A percentile compares a stretch with the other conserved stretches of the same genome.
Evolutionary conservation across 2,888 invertebrate genomes (phyloP).

Genomic region (Orthosia gracilis): DNA sequence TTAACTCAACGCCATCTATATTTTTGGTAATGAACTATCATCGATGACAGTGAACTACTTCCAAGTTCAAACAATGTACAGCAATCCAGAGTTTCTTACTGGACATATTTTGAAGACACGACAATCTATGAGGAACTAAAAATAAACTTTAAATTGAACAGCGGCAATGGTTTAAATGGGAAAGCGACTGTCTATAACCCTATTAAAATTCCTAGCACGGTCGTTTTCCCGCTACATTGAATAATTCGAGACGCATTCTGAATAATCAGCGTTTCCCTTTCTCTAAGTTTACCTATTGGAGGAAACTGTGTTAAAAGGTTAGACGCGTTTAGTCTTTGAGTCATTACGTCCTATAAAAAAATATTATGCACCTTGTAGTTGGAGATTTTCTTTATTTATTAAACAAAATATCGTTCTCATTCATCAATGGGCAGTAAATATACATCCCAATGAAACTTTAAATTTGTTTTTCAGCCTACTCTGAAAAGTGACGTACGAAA

Average conservation of each 20-base stretch:
- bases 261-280: constrained; percentile 77
- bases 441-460: background rate
- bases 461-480: background rate
- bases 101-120: background rate
- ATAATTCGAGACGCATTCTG: constrained; percentile 78
- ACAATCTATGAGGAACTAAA: constrained; percentile 14
- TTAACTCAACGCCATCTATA: constrained; percentile 77
- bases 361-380: background rate
- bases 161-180: constrained; percentile 66
- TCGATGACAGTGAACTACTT: constrained; percentile 14
- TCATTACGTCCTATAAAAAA: background rate
- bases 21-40: constrained; percentile 70
- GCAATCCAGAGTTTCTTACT: constrained; percentile 1
- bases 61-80: constrained; percentile 22
- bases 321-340: constrained; percentile 11
- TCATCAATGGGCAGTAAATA: constrained; percentile 14
- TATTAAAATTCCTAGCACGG: constrained; percentile 77
- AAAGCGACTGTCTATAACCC: constrained; percentile 73
- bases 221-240: constrained; percentile 78
- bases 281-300: constrained; percentile 61
- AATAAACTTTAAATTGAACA: constrained; percentile 54
- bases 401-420: constrained; percentile 10
- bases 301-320: constrained; percentile 49
- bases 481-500: background rate
- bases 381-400: background rate